Base-by-base conservation (phyloP, 1,140 invertebrate genomes). In the Lucilia cuprina region DNA sequence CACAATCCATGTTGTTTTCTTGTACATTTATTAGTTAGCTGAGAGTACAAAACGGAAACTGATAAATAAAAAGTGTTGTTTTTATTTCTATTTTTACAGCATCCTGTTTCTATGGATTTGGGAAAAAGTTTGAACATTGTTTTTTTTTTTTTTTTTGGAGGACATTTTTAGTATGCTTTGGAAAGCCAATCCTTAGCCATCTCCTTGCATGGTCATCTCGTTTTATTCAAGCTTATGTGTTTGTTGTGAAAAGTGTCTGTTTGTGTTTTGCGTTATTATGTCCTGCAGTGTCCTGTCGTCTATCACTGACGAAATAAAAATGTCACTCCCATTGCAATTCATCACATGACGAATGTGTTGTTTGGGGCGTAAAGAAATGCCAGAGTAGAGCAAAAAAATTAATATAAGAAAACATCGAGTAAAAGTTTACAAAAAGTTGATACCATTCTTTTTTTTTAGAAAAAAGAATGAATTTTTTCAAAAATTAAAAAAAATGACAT, bases 311-410 rank as follows among this genome's bases (percentile, higher is more conserved):
- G 88, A 89, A 89, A 89, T 90, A 90, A 90, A 90, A 90, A 89
- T 89, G 89, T 90, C 88, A 90, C 89, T 89, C 87, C 88, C 88
- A 90, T 89, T 90, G 89, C 89, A 89, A 90, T 90, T 88, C 88
- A 90, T 90, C 88, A 90, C 88, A 89, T 89, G 89, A 89, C 89
- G 89, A 90, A 90, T 89, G 88, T 88, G 85, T 86, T 70, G 65
- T 70, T 70, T 70, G 65, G 65, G 65, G 65, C 65, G 65, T 70
- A 70, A 70, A 70, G 55, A 60, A 60, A 60, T 60, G 86, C 83
- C 65, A 74, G 82, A 21, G 83, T 47, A 14, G 41, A 30, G 25
- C 1, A 41, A 65, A 30, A 2, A 21, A 49, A 47, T 35, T 7
- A n/a, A 35, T 74, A 5, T 9, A 77, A 77, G 13, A 35, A 17